Conservation (phyloP, 2,797 vertebrate genomes). For the Semaprochilodus insignis region DNA sequence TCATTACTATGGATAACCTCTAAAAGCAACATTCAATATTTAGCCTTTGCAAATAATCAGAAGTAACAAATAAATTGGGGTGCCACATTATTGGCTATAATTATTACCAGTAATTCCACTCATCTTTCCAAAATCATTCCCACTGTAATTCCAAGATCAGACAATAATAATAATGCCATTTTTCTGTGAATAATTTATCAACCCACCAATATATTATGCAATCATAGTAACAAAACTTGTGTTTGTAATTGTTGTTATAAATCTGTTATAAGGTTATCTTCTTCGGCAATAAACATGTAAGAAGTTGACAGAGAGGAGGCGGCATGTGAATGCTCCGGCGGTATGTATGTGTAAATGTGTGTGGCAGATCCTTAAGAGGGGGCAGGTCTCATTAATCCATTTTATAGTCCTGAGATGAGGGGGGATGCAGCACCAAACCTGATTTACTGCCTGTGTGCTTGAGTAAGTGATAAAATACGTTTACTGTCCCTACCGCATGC, state of each 20-base stretch:
- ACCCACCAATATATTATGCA: not conserved
- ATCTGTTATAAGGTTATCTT: conserved; percentile 37
- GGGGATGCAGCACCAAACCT: conserved; percentile 44
- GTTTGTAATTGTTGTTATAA: not conserved
- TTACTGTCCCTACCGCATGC: conserved; percentile 53
- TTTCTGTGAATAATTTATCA: not conserved
- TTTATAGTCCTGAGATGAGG: conserved; percentile 59
- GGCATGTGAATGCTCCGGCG: conserved; percentile 25
- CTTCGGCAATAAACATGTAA: conserved; percentile 6
- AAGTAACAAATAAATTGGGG: no score
- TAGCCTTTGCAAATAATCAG: no score
- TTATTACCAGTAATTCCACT: not conserved
- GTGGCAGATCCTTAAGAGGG: conserved; percentile 49
- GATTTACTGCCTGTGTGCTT: conserved; percentile 57
- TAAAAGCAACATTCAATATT: no score
- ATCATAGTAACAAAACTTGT: not conserved
- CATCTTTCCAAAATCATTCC: no score
- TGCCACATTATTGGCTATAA: no score
- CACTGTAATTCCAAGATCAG: not conserved
- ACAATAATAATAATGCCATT: not conserved
- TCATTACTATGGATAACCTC: no score
- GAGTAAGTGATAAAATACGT: conserved; percentile 63
- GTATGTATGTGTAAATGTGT: conserved; percentile 31
- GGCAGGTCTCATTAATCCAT: conserved; percentile 61
- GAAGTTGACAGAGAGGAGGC: conserved; percentile 22